Percentiles rank a stretch among this genome's conserved stretches.
Conservation (phyloP, 1,140 invertebrate species). For the Lutraria rhynchaena region DNA sequence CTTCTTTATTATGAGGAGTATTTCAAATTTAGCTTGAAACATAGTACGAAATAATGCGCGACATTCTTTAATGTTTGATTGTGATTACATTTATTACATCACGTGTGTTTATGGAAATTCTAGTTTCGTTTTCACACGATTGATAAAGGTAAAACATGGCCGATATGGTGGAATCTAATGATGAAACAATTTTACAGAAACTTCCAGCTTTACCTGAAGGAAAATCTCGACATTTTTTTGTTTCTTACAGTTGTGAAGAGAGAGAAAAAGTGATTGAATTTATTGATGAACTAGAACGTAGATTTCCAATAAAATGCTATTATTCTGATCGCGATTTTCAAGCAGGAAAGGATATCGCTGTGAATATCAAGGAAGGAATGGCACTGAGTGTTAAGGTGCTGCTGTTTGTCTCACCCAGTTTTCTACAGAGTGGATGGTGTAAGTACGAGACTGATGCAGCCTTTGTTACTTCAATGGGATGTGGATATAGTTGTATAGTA, state of each 20-base stretch:
- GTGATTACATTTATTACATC: no score
- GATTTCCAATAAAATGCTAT: not conserved
- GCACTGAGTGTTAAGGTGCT: not conserved
- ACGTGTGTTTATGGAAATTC: no score
- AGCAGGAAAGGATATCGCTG: constrained; percentile 6
- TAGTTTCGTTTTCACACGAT: no score
- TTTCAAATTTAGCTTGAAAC: no score
- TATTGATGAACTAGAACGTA: not conserved
- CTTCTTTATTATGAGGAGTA: no score
- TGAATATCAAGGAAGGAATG: constrained; percentile 15
- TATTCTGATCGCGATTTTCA: constrained; percentile 13
- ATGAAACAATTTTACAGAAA: not conserved
- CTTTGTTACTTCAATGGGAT: constrained; percentile 3
- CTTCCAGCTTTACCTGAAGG: not conserved
- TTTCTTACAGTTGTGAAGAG: constrained; percentile 13
- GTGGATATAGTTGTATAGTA: constrained; percentile 15
- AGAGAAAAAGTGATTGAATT: not conserved
- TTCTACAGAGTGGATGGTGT: no score
- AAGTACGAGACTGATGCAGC: no score
- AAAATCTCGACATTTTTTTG: constrained; percentile 15
- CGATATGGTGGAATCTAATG: no score
- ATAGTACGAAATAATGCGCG: no score
- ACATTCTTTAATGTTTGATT: no score
- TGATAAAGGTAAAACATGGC: no score
- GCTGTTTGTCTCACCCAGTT: not conserved